Base-by-base conservation (phyloP, 2,113 vertebrate species). In the Bagarius yarrelli region DNA sequence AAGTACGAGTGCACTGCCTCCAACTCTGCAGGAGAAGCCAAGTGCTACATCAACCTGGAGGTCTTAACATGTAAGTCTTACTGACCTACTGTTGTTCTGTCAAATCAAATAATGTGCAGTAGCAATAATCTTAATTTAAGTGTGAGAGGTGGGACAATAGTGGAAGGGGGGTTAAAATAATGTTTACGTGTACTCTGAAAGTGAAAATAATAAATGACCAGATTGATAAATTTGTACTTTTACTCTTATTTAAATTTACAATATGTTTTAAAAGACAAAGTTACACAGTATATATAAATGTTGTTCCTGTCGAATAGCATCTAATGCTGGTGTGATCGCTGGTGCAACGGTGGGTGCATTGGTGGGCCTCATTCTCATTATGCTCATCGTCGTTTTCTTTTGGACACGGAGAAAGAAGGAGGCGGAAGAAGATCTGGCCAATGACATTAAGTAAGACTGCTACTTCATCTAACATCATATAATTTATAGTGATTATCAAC, bases 371-470 rank as follows among this genome's bases (percentile, higher is more conserved):
- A 82, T 94, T 84, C 81, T 94, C 79, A 88, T 94, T 30, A 40
- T 93, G 67, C 67, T 95, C 81, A 87, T 94, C 78, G 12, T 89
- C 0, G 30, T 86, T 0, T 91, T 93, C 76, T 74, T 93, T 73
- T 56, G 93, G 79, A 91, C 89, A 81, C 93, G 89, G 72, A 88
- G 87, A 79, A 88, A 86, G 30, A 90, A 88, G 83, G 90, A 94
- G 27, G 80, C 64, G 0, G 91, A 94, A 67, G 95, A 97, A 0
- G 95, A 97, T 80, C 87, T 90, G 30, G 94, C 95, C 82, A 97
- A 97, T 27, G 96, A 97, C 13, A 97, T 97, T 90, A 96, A 96
- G 96, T 97, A 89, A 93, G 95, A 30, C 44, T 34, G 2, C 36
- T 32, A 9, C 15, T 61, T 56, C 52, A 30, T 34, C 40, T 79